These are phyloP conservation scores for Sebastes aleutianus DNA, from an alignment of 2,797 vertebrate genomes.

Conservation along the genomic window DNA sequence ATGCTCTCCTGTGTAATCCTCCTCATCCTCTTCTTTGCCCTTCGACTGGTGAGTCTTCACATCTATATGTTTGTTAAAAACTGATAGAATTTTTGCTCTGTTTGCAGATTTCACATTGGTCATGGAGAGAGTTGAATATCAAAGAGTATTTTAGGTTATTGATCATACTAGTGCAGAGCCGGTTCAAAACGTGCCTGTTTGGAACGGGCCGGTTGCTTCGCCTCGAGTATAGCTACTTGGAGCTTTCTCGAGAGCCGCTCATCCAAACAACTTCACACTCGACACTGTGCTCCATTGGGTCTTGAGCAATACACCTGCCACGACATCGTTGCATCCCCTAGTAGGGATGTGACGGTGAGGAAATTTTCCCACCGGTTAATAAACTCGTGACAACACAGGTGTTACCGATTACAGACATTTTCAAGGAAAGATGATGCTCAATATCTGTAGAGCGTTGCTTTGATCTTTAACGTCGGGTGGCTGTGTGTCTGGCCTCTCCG, in stretches of 20 bases:
- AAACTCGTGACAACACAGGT: too few relatives aligned
- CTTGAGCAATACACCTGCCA: neutral
- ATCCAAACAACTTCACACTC: neutral
- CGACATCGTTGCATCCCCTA: neutral
- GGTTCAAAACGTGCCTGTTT: neutral
- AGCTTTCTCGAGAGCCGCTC: neutral
- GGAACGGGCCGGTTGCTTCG: neutral
- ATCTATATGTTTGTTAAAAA: neutral
- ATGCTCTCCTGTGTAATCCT: slow-evolving; percentile 82
- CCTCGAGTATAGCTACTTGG: neutral
- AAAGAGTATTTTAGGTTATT: neutral
- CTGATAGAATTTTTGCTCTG: too few relatives aligned
- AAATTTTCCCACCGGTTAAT: too few relatives aligned
- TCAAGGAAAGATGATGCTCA: too few relatives aligned
- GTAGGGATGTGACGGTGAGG: too few relatives aligned
- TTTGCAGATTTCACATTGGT: neutral
- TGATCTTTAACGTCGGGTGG: too few relatives aligned
- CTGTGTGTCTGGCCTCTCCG: too few relatives aligned
- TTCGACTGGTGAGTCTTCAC: slow-evolving; percentile 82
- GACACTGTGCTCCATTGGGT: rapidly evolving
- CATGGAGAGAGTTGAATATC: neutral
- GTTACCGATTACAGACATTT: too few relatives aligned
- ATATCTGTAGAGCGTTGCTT: too few relatives aligned
- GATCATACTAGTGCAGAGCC: neutral
- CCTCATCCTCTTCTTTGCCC: slow-evolving; percentile 82